Percentiles rank a stretch among this genome's conserved stretches.
Conservation (phyloP, 2,888 invertebrate species). For the Gymnosoma rotundatum region DNA sequence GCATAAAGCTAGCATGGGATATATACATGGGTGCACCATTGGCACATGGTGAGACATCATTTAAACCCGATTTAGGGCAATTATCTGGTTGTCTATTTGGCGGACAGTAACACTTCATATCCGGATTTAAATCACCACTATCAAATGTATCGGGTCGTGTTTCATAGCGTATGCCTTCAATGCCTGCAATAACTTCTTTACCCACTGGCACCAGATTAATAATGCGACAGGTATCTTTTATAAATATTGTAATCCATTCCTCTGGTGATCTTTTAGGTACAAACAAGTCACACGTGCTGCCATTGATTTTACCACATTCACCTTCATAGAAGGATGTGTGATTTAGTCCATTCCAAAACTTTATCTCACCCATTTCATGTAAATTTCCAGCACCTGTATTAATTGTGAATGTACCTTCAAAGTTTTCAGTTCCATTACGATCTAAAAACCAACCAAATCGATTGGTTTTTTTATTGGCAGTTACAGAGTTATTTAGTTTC, state of each 20-base stretch:
- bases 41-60: slow-evolving; percentile 88
- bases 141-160: slow-evolving; percentile 87
- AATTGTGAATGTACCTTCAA: slow-evolving; percentile 90
- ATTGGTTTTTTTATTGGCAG: slow-evolving; percentile 79
- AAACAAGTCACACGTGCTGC: slow-evolving; percentile 91
- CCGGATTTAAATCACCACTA: slow-evolving; percentile 85
- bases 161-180: slow-evolving; percentile 80
- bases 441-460: slow-evolving; percentile 93
- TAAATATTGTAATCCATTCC: slow-evolving; percentile 86
- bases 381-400: slow-evolving; percentile 87
- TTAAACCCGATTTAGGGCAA: slow-evolving; percentile 84
- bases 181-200: slow-evolving; percentile 73
- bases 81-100: slow-evolving; percentile 73
- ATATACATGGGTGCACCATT: slow-evolving; percentile 90
- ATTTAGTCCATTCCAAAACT: slow-evolving; percentile 87
- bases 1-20: slow-evolving; percentile 90
- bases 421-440: slow-evolving; percentile 88
- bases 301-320: slow-evolving; percentile 87
- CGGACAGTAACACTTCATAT: slow-evolving; percentile 88
- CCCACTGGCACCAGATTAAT: slow-evolving; percentile 80
- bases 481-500: slow-evolving; percentile 79
- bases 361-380: slow-evolving; percentile 86
- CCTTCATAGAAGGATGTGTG: slow-evolving; percentile 84
- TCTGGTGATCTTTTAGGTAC: slow-evolving; percentile 84
- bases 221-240: slow-evolving; percentile 90